Base-by-base conservation (phyloP, 2,113 vertebrate species). In the Scolopax mira region DNA sequence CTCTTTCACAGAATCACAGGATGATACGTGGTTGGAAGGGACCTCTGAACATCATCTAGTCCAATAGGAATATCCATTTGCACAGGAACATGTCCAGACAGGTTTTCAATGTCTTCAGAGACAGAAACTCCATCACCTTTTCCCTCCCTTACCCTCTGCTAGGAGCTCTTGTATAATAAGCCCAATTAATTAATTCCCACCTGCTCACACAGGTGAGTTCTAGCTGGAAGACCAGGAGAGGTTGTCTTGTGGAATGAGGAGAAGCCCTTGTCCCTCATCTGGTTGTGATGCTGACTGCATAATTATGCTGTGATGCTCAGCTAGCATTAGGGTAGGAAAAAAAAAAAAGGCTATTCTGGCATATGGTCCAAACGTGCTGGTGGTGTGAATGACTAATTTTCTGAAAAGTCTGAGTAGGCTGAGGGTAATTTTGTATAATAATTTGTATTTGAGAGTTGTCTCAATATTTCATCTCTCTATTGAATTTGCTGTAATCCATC, bases 241-340 rank as follows among this genome's bases (percentile, higher is more conserved):
- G 18, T 35, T 25, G 18, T 44, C 25, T 51, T 35, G 24, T 0
- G 2, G 44, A 7, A n/a, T 0, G 0, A 7, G 21, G 41, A 41
- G 80, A 54, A 69, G 22, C 31, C 25, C 22, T 25, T 25, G 31
- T 18, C 9, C n/a, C 60, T 51, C 5, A 0, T 5, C 62, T 33
- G 9, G 6, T 31, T 33, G 42, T 42, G 42, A 19, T 11, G 44
- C 57, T 4, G 6, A 2, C 16, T 15, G 39, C 17, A 0, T 3
- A 23, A 28, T 0, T 10, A 4, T 33, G 49, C 52, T 52, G 30
- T 8, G 25, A 13, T 25, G 33, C 49, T 60, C 30, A 28, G 80
- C 54, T 61, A 6, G 3, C 0, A 7, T 12, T n/a, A 21, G 67
- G 55, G 8, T 35, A 33, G 71, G 8, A 48, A 77, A 57, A 88